A percentile compares a stretch with the other conserved stretches of the same genome.
Evolutionary conservation across 1,140 invertebrate species (phyloP).

Genomic region (Platyscapa corneri): DNA sequence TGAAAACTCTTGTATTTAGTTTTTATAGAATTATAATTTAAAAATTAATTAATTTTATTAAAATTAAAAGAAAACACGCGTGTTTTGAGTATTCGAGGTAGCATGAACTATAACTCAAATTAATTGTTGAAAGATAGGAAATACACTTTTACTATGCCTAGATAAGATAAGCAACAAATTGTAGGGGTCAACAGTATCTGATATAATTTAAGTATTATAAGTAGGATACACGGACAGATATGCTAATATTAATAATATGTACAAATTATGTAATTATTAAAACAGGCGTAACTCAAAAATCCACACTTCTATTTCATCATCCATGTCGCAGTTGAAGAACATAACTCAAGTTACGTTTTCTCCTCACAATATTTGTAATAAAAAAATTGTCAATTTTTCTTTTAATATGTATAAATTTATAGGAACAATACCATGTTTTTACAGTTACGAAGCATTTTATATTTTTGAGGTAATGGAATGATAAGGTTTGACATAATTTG

Average conservation of each 20-base stretch:
- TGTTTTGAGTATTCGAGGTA: no score
- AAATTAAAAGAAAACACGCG: no score
- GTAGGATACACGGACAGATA: neutral
- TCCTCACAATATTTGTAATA: neutral
- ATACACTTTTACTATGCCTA: neutral
- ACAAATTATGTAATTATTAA: neutral
- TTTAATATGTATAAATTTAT: conserved; percentile 3
- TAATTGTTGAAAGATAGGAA: neutral
- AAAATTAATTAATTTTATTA: no score
- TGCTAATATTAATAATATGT: neutral
- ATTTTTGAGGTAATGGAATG: neutral
- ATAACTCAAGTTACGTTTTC: neutral
- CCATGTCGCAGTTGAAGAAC: neutral
- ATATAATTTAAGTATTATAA: neutral
- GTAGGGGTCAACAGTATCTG: neutral
- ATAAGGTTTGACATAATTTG: neutral
- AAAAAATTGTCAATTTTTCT: neutral
- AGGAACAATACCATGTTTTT: neutral
- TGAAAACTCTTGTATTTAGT: no score
- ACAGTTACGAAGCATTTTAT: neutral
- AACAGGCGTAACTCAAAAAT: neutral
- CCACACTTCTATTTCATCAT: conserved; percentile 2
- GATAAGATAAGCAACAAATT: neutral
- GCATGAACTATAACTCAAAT: neutral
- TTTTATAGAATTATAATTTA: no score